Base-by-base conservation (phyloP, 2,113 vertebrate species). In the Crocuta crocuta region DNA sequence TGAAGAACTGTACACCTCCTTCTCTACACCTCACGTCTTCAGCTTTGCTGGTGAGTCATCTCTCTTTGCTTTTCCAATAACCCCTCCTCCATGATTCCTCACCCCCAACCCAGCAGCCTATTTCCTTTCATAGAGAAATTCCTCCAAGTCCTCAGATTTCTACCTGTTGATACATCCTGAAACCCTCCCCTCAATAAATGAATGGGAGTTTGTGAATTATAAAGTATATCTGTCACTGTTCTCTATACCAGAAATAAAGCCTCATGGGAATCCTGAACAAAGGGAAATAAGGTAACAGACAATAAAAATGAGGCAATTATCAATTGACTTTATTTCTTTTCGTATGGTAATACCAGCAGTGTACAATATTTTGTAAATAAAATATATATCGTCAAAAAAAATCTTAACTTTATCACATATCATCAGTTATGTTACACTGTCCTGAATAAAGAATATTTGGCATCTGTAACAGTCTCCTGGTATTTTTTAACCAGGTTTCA, bases 271-370 rank as follows among this genome's bases (percentile, higher is more conserved):
- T 35, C 89, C 33, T 28, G n/a, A 93, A 95, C 66, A 80, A 85
- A 19, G 31, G 28, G 82, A 92, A 74, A 93, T 8, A 33, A 91
- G 96, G 45, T 66, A 33, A 94, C n/a, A 68, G 82, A 97, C 45
- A 79, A 80, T 76, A 89, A 83, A 96, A 97, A 48, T 33, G 28
- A 96, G 83, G 93, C 50, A 71, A 91, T 97, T 98, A 97, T 94
- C 97, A 97, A 90, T 76, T 97, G 96, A 98, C 89, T 98, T 99
- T 99, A 99, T 98, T 99, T 94, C 95, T 79, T 98, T 98, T 98
- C 90, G 97, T 96, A 97, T 95, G 97, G 96, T 96, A 98, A 98
- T 98, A 98, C 96, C 96, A 98, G 96, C 71, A 98, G 88, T 96
- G 88, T 95, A 91, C 95, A 96, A 89, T 94, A 93, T 92, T 96